Evolutionary conservation across 2,888 invertebrate genomes (phyloP).

Genomic region (Athrips mouffetella): DNA sequence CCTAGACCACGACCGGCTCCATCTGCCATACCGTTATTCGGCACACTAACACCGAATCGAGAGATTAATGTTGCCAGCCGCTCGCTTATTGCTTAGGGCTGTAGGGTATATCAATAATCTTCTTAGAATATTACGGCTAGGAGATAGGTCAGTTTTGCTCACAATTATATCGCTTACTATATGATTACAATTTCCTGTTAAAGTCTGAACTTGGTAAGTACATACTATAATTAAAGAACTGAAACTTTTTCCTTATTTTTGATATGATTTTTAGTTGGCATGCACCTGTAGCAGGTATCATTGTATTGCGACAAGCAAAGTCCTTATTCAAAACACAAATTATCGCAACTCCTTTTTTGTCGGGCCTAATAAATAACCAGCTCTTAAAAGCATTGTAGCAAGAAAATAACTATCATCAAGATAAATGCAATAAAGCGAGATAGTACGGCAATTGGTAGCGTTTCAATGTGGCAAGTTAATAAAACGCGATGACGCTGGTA

Average conservation of each 20-base stretch:
- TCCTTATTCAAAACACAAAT: neutral
- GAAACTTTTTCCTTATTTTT: too few species aligned
- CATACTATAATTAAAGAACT: too few species aligned
- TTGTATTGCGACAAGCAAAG: too few species aligned
- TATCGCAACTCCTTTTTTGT: neutral
- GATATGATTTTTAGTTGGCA: too few species aligned
- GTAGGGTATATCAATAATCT: constrained; percentile 15
- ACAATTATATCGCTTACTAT: too few species aligned
- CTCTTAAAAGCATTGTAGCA: neutral
- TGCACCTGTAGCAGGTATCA: too few species aligned
- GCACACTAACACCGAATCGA: constrained; percentile 68
- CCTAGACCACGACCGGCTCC: constrained; percentile 60
- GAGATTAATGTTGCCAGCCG: constrained; percentile 71
- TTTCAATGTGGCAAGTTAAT: constrained; percentile 35
- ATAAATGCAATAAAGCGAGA: constrained; percentile 14
- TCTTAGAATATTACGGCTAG: neutral
- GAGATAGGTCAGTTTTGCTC: constrained; percentile 7
- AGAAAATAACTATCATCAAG: constrained; percentile 10
- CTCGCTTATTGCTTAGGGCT: constrained; percentile 44
- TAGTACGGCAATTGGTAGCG: constrained; percentile 24
- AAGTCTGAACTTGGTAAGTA: too few species aligned
- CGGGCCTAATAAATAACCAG: neutral
- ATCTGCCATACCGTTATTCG: constrained; percentile 70
- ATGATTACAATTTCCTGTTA: too few species aligned
- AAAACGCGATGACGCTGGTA: constrained; percentile 20